Evolutionary conservation across 2,113 vertebrate species (phyloP).

Genomic region (Echinops telfairi): DNA sequence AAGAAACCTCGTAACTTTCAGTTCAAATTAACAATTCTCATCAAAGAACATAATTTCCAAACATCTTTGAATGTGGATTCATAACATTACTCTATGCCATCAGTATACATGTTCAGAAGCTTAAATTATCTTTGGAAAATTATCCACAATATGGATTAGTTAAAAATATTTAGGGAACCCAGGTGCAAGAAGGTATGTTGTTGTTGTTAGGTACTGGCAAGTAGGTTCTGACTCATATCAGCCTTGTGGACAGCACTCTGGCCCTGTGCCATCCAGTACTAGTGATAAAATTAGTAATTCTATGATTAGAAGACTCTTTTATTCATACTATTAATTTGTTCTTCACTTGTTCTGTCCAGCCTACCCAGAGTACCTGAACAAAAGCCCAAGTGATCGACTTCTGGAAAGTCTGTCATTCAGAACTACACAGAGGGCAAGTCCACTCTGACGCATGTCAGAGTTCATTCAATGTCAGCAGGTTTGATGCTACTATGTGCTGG

Average conservation of each 20-base stretch:
- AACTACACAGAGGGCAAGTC: neutral
- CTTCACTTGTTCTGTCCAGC: neutral
- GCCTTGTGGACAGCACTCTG: too few species aligned
- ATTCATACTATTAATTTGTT: slow-evolving; percentile 34
- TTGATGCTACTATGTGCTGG: neutral
- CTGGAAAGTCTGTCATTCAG: neutral
- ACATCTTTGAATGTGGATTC: neutral
- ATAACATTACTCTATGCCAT: neutral
- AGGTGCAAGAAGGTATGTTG: neutral
- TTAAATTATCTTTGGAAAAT: slow-evolving; percentile 40
- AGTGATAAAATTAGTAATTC: neutral
- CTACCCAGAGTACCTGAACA: neutral
- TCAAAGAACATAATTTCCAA: slow-evolving; percentile 5
- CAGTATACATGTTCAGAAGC: neutral
- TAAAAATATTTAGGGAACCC: slow-evolving; percentile 36
- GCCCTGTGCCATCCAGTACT: too few species aligned
- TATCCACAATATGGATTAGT: neutral
- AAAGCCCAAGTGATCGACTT: neutral
- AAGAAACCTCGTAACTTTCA: neutral
- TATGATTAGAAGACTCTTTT: neutral
- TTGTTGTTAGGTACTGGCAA: too few species aligned
- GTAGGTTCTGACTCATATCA: too few species aligned
- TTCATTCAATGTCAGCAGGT: neutral
- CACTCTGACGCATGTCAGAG: neutral
- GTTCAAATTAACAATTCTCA: neutral